Base-by-base conservation (phyloP, 2,888 invertebrate genomes). In the Willowsia nigromaculata region DNA sequence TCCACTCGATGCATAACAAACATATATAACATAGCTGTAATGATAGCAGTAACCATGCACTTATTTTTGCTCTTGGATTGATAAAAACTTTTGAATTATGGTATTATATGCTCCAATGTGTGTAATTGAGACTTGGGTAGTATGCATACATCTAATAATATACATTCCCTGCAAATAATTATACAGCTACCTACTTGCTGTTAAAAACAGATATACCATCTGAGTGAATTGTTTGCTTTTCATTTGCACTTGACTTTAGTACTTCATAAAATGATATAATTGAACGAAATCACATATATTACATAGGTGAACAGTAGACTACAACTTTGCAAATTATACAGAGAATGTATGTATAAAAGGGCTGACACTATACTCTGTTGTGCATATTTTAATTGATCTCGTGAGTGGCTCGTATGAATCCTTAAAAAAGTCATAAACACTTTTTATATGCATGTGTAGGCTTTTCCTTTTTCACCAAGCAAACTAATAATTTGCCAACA, bases 381-480 rank as follows among this genome's bases (percentile, higher is more conserved):
- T 50, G 13, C 71, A 50, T 53, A 18, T 59, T 76, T 76, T 59
- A 56, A 76, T 74, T 85, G 85, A 85, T 84, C 71, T 71, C 71
- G 76, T 85, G 85, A 85, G 85, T 76, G 27, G 59, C 74, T 76
- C 43, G 22, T 85, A 85, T 78, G 47, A 47, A 65, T 50, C 30
- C 74, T 43, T 40, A 76, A 59, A 84, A 78, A 65, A 71, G 78
- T 80, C 78, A 40, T 85, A 78, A 85, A 85, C 85, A 62, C 78
- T 30, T 65, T 71, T 74, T 74, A 74, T 74, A 47, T 43, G 25
- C 74, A n/a, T n/a, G 4, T 43, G 40, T 74, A 74, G 15, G 22
- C 40, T 74, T 74, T 43, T 74, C 74, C 11, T 33, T 65, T 33
- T 71, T 71, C 40, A 71, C 37, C 1, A 62, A 65, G 33, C 37